Evolutionary conservation across 1,140 invertebrate species (phyloP).

Genomic region (Nomia melanderi): DNA sequence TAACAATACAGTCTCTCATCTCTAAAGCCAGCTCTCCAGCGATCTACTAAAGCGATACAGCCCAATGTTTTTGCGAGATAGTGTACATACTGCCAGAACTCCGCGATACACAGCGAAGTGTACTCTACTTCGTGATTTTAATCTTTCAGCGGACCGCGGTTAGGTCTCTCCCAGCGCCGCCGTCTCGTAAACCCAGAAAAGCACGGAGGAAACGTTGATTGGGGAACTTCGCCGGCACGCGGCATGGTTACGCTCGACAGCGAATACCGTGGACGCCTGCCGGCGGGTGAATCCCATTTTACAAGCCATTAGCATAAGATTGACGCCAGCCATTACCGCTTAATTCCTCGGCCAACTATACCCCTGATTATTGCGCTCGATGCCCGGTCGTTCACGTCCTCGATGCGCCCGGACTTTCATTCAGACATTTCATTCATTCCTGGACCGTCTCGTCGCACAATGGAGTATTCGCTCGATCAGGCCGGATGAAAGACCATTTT

Average conservation of each 20-base stretch:
- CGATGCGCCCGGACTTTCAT: not conserved
- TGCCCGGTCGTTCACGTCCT: not conserved
- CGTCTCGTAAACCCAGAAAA: not conserved
- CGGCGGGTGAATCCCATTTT: slow-evolving; percentile 11
- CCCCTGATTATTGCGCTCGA: not conserved
- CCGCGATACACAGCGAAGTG: no score
- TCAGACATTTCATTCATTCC: not conserved
- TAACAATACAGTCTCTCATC: no score
- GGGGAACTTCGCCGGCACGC: slow-evolving; percentile 14
- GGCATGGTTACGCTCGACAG: not conserved
- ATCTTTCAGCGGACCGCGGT: not conserved
- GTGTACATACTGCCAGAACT: no score
- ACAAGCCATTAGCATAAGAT: slow-evolving; percentile 33
- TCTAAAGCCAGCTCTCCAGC: no score
- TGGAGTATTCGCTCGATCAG: no score
- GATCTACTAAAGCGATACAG: no score
- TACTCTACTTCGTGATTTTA: not conserved
- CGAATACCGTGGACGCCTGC: not conserved
- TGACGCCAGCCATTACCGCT: slow-evolving; percentile 5
- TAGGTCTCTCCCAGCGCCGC: not conserved
- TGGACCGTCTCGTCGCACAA: no score
- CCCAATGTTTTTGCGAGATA: not conserved
- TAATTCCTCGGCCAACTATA: not conserved
- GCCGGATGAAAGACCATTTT: no score
- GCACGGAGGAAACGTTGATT: slow-evolving; percentile 14